Evolutionary conservation across 2,113 vertebrate species (phyloP), one percentile per base, ranked within the genome.

Genomic region (Neolamprologus brichardi): DNA sequence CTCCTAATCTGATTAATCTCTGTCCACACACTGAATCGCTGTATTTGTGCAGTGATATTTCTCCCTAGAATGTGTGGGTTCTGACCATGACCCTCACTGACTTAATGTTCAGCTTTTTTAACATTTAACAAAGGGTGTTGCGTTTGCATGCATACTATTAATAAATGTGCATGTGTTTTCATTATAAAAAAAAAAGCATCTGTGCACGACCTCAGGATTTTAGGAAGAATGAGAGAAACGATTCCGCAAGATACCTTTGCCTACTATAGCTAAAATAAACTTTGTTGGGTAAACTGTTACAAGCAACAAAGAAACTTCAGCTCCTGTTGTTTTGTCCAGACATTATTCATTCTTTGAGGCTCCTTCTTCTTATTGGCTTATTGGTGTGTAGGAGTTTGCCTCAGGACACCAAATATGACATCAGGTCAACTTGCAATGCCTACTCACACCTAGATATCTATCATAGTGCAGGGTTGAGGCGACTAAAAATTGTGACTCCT

Each of bases 1-100:
- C 84, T 70, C 78, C 67, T 92, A 93, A 95, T 94, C 93, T 91
- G 87, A 89, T 89, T 93, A 87, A 95, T 92, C 89, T 87, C 80
- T 37, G 41, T 84, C 75, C 87, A 89, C 85, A 80, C 53, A 67
- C 12, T 60, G 34, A 64, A 78, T 88, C 88, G 46, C 81, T 85
- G 70, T 87, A n/a, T 91, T 84, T 92, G 81, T 80, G 81, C 85
- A 51, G 44, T 34, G 5, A 58, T 84, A 58, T 78, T 83, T 80
- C 56, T 23, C 28, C 12, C 60, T 15, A 28, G 39, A n/a, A 32
- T 49, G 4, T 51, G 62, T 49, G 32, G 28, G 23, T 53, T 83
- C 28, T 8, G 10, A 17, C 23, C 81, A 12, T 81, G 60, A 79
- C 15, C 79, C 11, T 13, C 17, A 79, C 54, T 84, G 79, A 39